A percentile compares a stretch with the other conserved stretches of the same genome.
phyloP scores from a whole-genome alignment of 2,113 vertebrate genomes.

The Proterorhinus semilunaris region DNA sequence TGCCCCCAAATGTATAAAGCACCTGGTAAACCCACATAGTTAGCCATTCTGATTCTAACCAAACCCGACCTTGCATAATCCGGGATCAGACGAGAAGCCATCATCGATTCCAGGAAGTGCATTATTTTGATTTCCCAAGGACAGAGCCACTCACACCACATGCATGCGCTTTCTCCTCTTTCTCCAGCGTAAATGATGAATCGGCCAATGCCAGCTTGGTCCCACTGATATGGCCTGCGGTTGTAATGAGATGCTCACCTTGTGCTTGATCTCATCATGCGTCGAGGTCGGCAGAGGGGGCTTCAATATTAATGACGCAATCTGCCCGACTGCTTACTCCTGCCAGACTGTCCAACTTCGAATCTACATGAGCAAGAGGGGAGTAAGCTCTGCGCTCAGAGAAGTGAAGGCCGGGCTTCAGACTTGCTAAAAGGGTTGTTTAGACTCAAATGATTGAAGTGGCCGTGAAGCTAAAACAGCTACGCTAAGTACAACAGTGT shows the following conservation, averaged over 20 bases:
- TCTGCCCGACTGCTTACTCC: slow-evolving; percentile 22
- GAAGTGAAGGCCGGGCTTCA: neutral
- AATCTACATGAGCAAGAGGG: neutral
- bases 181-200: slow-evolving; percentile 31
- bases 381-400: neutral
- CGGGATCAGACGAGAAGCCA: neutral
- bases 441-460: neutral
- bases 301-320: slow-evolving; percentile 45
- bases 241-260: slow-evolving; percentile 34
- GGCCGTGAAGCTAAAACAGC: neutral
- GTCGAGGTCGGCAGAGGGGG: slow-evolving; percentile 6
- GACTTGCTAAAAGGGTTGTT: neutral
- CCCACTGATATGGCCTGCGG: slow-evolving; percentile 23
- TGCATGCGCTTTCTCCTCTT: neutral
- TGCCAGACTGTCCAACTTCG: slow-evolving; percentile 9
- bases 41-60: no score
- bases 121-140: slow-evolving; percentile 17
- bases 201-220: slow-evolving; percentile 16
- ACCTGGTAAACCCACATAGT: no score
- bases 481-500: neutral
- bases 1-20: no score
- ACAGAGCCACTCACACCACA: neutral
- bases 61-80: neutral
- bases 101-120: slow-evolving; percentile 25
- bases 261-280: slow-evolving; percentile 14